These are phyloP conservation scores for Carassius gibelio DNA, from an alignment of 2,113 vertebrate genomes.

Conservation along the genomic window DNA sequence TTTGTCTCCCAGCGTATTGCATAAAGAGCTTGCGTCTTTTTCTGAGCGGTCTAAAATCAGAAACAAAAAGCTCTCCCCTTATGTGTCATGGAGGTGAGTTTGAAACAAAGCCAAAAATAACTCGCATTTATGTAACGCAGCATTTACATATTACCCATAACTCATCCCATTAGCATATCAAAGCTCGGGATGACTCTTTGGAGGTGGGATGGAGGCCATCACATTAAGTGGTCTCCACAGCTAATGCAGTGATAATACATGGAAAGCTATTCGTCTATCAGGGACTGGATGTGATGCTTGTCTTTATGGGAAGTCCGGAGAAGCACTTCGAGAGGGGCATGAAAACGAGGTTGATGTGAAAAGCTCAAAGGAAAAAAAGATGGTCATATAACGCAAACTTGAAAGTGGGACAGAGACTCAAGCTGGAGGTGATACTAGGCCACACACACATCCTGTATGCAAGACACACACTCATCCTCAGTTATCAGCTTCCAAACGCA, in stretches of 20 bases:
- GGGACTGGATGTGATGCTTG: not conserved
- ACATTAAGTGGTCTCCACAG: slow-evolving; percentile 39
- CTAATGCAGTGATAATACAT: slow-evolving; percentile 34
- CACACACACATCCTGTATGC: not conserved
- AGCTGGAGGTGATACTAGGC: not conserved
- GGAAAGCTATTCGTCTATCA: slow-evolving; percentile 20
- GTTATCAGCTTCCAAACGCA: not conserved
- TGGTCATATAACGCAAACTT: slow-evolving; percentile 7
- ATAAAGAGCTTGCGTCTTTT: not conserved
- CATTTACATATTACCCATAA: slow-evolving; percentile 53
- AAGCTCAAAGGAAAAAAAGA: slow-evolving; percentile 11
- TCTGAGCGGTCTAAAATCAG: slow-evolving; percentile 37
- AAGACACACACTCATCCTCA: not conserved
- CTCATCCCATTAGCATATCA: slow-evolving; percentile 43
- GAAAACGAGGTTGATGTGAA: not conserved
- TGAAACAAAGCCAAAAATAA: slow-evolving; percentile 37
- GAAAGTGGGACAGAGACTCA: slow-evolving; percentile 10
- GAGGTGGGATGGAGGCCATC: slow-evolving; percentile 24
- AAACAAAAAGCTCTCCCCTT: slow-evolving; percentile 20
- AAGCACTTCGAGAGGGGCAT: not conserved
- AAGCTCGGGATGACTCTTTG: slow-evolving; percentile 24
- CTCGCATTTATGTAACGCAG: not conserved
- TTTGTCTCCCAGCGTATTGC: not conserved
- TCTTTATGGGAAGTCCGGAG: slow-evolving; percentile 11
- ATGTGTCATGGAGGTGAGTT: slow-evolving; percentile 44